Base-by-base conservation (phyloP, 2,888 invertebrate genomes). In the Ommatoiulus sabulosus region DNA sequence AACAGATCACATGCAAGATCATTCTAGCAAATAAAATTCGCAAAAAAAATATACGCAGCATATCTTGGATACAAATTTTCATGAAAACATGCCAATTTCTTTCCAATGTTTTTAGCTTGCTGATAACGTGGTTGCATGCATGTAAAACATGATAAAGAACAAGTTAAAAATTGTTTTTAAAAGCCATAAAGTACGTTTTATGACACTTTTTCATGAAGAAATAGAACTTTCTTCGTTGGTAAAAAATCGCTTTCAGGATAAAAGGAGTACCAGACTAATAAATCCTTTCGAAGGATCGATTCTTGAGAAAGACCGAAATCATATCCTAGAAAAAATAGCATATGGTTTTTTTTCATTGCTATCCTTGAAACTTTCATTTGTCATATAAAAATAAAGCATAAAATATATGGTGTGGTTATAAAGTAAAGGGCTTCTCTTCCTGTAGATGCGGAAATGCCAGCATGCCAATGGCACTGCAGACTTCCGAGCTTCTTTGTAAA, bases 381-480 rank as follows among this genome's bases (percentile, higher is more conserved):
- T 63, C 63, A 63, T 63, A 63, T 63, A 63, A 63, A 63, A 20
- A 20, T 20, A 63, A 20, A 20, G 24, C 5, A 7, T 63, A 63
- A n/a, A n/a, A 63, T 63, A 63, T 63, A 63, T 63, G 63, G 63
- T 20, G 17, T 63, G 63, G n/a, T n/a, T 63, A 63, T n/a, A 63
- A 63, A 63, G 63, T 20, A 63, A 63, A 63, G 20, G 20, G 63
- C n/a, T 63, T 6, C 63, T n/a, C 63, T 63, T 63, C 63, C 63
- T 63, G 63, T 20, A n/a, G 63, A 63, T 20, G 20, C 63, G 63
- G 63, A 63, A 63, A 63, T n/a, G 63, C n/a, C 63, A 63, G 20
- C 17, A n/a, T 63, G 63, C 20, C 6, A n/a, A 63, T 63, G 63
- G 15, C 52, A 52, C 52, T 63, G 63, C 63, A 20, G 63, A 63